phyloP scores from a whole-genome alignment of 2,888 invertebrate genomes.

The Coleophora deauratella region DNA sequence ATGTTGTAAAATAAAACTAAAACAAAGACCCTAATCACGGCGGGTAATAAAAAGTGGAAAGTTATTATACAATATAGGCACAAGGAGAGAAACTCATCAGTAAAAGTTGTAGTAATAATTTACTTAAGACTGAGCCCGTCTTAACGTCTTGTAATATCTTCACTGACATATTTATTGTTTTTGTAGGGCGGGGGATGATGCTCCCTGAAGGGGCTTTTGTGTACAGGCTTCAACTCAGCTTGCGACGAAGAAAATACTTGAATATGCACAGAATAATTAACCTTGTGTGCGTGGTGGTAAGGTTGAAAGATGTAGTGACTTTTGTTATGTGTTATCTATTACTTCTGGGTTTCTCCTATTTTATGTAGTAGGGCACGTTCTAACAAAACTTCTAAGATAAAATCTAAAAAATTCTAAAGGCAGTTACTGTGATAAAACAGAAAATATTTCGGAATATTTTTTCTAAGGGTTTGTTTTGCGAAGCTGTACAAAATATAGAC shows the following conservation, averaged over 20 bases:
- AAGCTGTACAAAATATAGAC: no score
- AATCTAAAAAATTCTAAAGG: no score
- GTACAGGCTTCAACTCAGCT: no score
- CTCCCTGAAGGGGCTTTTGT: constrained; percentile 31
- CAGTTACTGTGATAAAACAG: no score
- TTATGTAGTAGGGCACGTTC: no score
- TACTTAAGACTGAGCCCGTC: constrained; percentile 52
- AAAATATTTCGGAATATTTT: no score
- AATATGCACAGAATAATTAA: not conserved
- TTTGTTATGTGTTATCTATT: no score
- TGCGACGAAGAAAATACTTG: no score
- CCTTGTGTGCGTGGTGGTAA: not conserved
- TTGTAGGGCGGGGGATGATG: constrained; percentile 46
- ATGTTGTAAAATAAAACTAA: constrained; percentile 25
- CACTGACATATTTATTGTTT: constrained; percentile 72
- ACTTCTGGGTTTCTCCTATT: no score
- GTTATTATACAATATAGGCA: constrained; percentile 43
- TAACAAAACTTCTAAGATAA: no score
- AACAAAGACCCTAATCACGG: constrained; percentile 40
- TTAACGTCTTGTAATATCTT: constrained; percentile 62
- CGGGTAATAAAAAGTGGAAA: constrained; percentile 60
- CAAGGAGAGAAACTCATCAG: constrained; percentile 54
- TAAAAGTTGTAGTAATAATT: constrained; percentile 67
- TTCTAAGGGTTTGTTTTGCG: no score
- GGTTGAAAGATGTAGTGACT: not conserved